Base-by-base conservation (phyloP, 2,797 vertebrate genomes). In the Anguilla obscura region DNA sequence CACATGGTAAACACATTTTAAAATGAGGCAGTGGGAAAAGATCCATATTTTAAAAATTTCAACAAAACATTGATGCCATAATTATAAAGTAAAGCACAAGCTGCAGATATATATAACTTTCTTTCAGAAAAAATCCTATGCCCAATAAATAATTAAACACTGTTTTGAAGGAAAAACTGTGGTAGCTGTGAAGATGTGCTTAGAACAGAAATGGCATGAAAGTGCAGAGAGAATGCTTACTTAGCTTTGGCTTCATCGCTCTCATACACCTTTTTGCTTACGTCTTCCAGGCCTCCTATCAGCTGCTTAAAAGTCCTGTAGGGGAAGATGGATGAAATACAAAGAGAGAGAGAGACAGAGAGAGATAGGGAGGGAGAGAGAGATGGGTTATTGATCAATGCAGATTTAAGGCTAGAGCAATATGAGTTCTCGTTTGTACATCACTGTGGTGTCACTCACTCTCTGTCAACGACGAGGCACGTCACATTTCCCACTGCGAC, bases 391-490 rank as follows among this genome's bases (percentile, higher is more conserved):
- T 82, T 48, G 83, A 27, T n/a, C 50, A 58, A 84, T 14, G 83
- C 48, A 58, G 27, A 87, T 58, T 87, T n/a, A 74, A 12, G 60
- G 48, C 18, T 9, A 50, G 36, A 82, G 79, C 21, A 27, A 27
- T 27, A 24, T 83, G 36, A 83, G n/a, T 83, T 83, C 50, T 27
- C 45, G n/a, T 18, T 48, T 76, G 71, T 16, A 33, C 16, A 8
- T 40, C 21, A 3, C 30, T 5, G 10, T 1, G 58, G 14, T 76
- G 79, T 74, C 50, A 92, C 97, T 98, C 94, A 99, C 98, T 99
- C 98, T 97, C 98, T 95, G 93, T 99, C 98, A 18, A 99, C 97
- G 90, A 99, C 98, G 88, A 99, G 96, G 91, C 98, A 99, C 0
- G 96, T 98, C 92, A 98, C 98, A 0, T 97, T 96, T 90, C 98